A percentile compares a stretch with the other conserved stretches of the same genome.
phyloP scores from a whole-genome alignment of 2,113 vertebrate species.

The Toxostoma redivivum region DNA sequence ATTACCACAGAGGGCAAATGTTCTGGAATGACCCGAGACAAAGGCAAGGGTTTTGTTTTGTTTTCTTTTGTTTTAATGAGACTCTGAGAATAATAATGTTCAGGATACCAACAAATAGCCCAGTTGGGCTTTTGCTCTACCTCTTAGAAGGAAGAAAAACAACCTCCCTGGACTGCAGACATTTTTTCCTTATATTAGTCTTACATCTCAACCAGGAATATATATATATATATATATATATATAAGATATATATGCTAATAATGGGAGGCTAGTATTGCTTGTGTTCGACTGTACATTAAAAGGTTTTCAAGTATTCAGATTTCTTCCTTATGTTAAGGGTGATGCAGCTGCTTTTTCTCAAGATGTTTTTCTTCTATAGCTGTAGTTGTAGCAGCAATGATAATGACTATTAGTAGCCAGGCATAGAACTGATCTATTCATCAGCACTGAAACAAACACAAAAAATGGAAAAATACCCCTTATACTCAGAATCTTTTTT shows the following conservation, averaged over 20 bases:
- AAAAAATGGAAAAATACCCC: neutral
- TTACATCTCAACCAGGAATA: neutral
- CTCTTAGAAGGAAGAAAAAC: conserved; percentile 35
- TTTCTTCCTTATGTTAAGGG: neutral
- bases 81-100: neutral
- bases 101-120: conserved; percentile 37
- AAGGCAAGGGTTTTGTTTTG: conserved; percentile 1
- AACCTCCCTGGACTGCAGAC: neutral
- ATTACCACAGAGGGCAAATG: conserved; percentile 53
- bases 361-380: neutral
- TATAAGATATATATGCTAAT: too few species aligned
- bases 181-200: neutral
- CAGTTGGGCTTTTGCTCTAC: neutral
- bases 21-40: conserved; percentile 66
- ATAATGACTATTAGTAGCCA: neutral
- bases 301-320: neutral
- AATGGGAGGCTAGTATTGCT: neutral
- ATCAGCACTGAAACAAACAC: neutral
- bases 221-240: too few species aligned
- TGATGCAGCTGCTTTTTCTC: neutral
- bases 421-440: neutral
- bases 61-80: conserved; percentile 50
- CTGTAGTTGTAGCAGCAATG: neutral
- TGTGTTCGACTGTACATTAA: neutral
- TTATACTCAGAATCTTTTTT: neutral